Conservation (phyloP, 2,888 invertebrate species). For the Papilio gigon region DNA sequence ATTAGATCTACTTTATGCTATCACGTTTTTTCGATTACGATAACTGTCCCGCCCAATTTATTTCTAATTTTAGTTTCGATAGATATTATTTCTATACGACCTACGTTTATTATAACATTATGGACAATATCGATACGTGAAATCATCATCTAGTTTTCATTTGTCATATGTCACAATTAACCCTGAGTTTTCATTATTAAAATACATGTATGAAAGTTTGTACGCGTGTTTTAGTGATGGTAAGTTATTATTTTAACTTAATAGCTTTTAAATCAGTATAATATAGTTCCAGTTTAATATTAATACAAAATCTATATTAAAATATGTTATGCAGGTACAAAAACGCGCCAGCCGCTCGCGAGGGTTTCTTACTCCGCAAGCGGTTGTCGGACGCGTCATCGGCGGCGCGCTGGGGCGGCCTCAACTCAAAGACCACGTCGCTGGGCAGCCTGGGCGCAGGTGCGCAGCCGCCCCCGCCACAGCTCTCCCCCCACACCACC, state of each 20-base stretch:
- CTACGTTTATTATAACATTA: constrained; percentile 5
- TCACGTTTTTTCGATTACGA: constrained; percentile 19
- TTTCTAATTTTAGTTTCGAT: constrained; percentile 17
- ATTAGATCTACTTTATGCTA: constrained; percentile 16
- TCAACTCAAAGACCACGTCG: constrained; percentile 93
- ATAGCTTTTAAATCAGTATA: too few species aligned
- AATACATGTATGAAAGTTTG: too few species aligned
- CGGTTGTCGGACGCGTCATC: constrained; percentile 86
- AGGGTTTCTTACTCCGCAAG: constrained; percentile 92
- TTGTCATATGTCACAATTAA: too few species aligned
- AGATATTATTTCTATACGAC: not conserved
- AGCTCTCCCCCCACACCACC: constrained; percentile 76
- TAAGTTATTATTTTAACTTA: too few species aligned
- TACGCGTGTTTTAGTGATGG: too few species aligned
- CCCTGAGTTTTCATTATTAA: too few species aligned
- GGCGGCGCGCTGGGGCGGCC: constrained; percentile 83
- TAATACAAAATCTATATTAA: too few species aligned
- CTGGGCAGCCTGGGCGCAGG: constrained; percentile 86
- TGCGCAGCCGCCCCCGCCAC: constrained; percentile 83
- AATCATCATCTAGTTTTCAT: not conserved
- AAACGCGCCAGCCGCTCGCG: constrained; percentile 87
- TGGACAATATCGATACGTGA: not conserved
- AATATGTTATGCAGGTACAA: too few species aligned
- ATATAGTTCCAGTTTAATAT: too few species aligned
- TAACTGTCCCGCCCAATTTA: constrained; percentile 13